Conservation (phyloP, 2,888 invertebrate species). For the Tachina fera region DNA sequence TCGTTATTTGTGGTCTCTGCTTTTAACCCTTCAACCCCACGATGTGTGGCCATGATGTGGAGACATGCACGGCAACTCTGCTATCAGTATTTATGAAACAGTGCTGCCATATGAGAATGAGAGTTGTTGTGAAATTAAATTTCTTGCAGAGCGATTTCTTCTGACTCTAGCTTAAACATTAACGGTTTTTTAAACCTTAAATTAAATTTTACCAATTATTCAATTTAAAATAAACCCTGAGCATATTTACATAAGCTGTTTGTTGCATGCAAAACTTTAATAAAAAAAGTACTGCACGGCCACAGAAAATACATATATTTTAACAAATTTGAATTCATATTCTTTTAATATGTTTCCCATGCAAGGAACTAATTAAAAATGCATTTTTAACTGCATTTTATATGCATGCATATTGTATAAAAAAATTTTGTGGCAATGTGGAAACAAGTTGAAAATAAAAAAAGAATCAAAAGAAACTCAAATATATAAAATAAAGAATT, state of each 20-base stretch:
- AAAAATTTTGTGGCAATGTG: conserved; percentile 29
- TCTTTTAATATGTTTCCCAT: conserved; percentile 49
- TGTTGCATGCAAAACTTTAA: conserved; percentile 12
- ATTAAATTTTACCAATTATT: not conserved
- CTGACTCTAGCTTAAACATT: no score
- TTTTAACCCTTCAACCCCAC: no score
- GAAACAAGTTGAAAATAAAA: conserved; percentile 25
- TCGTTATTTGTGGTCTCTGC: no score
- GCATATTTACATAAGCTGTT: conserved; percentile 33
- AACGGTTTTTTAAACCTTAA: no score
- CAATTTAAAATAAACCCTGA: not conserved
- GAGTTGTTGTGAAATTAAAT: not conserved
- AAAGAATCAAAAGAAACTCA: conserved; percentile 42
- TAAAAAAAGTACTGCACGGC: no score
- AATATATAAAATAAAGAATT: conserved; percentile 48
- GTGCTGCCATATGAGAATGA: not conserved
- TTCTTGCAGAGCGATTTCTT: not conserved
- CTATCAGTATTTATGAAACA: no score
- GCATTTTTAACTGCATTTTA: conserved; percentile 66
- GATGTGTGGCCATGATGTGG: no score
- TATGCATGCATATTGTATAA: conserved; percentile 71
- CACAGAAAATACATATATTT: not conserved
- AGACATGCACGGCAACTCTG: no score
- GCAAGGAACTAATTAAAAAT: conserved; percentile 68
- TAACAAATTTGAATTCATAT: conserved; percentile 29